Evolutionary conservation across 2,888 invertebrate genomes (phyloP), one percentile per base, ranked within the genome.

Genomic region (Caenorhabditis macrosperma): DNA sequence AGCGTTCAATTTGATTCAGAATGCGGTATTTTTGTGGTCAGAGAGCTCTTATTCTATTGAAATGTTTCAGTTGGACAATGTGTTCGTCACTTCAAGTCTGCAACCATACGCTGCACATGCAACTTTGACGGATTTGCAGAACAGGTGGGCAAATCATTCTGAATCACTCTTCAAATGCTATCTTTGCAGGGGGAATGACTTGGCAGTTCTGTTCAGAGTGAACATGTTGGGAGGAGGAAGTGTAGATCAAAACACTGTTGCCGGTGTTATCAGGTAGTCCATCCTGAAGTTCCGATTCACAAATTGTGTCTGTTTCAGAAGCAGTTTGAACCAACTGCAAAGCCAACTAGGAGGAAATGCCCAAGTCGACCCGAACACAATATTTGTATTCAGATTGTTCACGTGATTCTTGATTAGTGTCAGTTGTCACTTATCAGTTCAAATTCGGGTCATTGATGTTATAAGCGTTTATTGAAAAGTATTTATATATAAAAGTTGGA

Each of bases 341-440:
- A 52, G 44, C 35, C 79, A 69, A 54, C 44, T 82, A 7, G 82
- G 82, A 38, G 81, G 81, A 17, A 82, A 82, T 59, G 72, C 69
- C 10, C 55, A 48, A 44, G 75, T 84, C 28, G 84, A 84, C 38
- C 75, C 67, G 2, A 81, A 76, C 24, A 68, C 72, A 15, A 68
- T 84, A 26, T 55, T 57, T 52, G 68, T 79, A 24, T 57, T 63
- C 17, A 55, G 57, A 30, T 12, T 55, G 30, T 59, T 52, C 38
- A 33, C 46, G 17, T 64, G 30, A 61, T 26, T 30, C 26, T n/a
- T 12, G 1, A 2, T 1, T 15, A 12, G 59, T 59, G 24, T 35
- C n/a, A n/a, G n/a, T n/a, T n/a, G 28, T 48, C 4, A 35, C 4
- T 55, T 41, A n/a, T n/a, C 44, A 50, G n/a, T 54, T 22, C 48